Evolutionary conservation across 2,797 vertebrate genomes (phyloP).

Genomic region (Scyliorhinus canicula): DNA sequence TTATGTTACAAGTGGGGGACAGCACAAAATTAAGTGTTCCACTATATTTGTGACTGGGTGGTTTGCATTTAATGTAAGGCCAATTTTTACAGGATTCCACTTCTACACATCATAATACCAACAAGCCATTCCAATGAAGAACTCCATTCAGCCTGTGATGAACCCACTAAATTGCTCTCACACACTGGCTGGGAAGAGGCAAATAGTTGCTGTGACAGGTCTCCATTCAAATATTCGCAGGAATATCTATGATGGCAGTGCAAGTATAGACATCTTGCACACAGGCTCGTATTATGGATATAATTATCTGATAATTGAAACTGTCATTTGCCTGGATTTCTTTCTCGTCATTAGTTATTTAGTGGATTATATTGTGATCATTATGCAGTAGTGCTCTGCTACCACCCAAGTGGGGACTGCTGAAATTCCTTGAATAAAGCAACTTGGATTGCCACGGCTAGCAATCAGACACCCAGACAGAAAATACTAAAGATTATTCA

Average conservation of each 20-base stretch:
- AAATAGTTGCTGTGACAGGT: neutral
- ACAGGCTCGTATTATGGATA: neutral
- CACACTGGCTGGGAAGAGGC: neutral
- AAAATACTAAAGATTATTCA: neutral
- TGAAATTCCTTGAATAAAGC: neutral
- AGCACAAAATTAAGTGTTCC: neutral
- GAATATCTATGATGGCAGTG: neutral
- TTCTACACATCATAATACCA: neutral
- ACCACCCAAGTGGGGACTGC: neutral
- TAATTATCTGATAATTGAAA: neutral
- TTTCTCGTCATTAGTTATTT: neutral
- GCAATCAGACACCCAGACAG: neutral
- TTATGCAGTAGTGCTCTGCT: neutral
- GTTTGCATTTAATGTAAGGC: neutral
- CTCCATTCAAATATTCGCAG: neutral
- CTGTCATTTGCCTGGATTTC: neutral
- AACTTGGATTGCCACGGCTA: neutral
- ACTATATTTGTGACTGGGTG: neutral
- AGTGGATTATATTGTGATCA: neutral
- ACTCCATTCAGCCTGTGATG: neutral
- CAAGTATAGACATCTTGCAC: neutral
- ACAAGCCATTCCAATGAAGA: neutral
- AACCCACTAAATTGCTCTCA: neutral
- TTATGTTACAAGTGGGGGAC: neutral
- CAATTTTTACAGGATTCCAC: neutral